These are phyloP conservation scores for Mantis religiosa DNA, from an alignment of 2,888 invertebrate species.

Conservation along the genomic window DNA sequence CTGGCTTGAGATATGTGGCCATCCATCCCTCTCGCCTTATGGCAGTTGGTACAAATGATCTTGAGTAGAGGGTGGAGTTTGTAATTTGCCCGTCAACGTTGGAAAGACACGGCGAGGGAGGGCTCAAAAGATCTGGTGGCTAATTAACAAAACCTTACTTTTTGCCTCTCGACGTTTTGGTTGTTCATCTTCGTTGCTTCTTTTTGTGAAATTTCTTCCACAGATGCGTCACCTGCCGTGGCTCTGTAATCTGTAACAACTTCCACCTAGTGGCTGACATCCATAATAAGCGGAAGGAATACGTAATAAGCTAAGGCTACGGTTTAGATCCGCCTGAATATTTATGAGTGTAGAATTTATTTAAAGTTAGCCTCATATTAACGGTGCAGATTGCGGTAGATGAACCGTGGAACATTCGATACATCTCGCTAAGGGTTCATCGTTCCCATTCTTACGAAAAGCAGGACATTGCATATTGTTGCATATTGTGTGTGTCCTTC, in stretches of 20 bases:
- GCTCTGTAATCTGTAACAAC: not conserved
- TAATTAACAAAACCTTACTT: constrained; percentile 25
- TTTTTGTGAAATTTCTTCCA: not conserved
- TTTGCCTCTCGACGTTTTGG: not conserved
- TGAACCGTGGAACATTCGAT: not conserved
- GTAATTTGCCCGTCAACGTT: constrained; percentile 4
- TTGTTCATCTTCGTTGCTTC: not conserved
- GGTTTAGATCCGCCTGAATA: not conserved
- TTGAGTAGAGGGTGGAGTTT: not conserved
- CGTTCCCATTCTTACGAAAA: not conserved
- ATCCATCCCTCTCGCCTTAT: not conserved
- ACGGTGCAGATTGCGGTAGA: not conserved
- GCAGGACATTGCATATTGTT: too few relatives aligned
- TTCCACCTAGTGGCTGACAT: not conserved
- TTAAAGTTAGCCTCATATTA: not conserved
- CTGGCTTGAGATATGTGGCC: not conserved
- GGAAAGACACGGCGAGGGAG: not conserved
- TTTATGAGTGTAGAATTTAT: not conserved
- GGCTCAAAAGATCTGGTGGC: not conserved
- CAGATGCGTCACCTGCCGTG: not conserved
- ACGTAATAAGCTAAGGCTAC: not conserved
- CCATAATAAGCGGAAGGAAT: not conserved
- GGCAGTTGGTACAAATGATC: not conserved
- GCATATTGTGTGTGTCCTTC: too few relatives aligned
- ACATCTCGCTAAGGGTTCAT: not conserved